phyloP scores from a whole-genome alignment of 2,888 invertebrate genomes.

The Acanthosepion esculentum region DNA sequence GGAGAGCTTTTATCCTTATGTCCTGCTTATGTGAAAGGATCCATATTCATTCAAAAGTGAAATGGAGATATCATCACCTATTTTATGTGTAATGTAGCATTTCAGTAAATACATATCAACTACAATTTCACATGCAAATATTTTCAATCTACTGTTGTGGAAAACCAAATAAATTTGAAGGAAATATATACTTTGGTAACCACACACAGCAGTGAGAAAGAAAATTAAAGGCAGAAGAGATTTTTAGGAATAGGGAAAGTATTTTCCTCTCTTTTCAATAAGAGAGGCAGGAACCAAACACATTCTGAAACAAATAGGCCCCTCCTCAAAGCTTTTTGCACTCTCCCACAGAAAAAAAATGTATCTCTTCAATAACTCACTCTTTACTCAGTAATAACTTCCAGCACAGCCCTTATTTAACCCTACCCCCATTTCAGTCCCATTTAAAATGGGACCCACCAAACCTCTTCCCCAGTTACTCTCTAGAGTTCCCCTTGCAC shows the following conservation, averaged over 20 bases:
- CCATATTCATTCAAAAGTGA: not conserved
- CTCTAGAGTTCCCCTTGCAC: not conserved
- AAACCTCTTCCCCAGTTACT: not conserved
- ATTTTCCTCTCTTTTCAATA: not conserved
- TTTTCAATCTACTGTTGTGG: not conserved
- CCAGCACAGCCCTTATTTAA: not conserved
- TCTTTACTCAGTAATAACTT: not conserved
- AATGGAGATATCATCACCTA: not conserved
- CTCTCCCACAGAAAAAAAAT: not conserved
- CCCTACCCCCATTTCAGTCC: not conserved
- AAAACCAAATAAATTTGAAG: not conserved
- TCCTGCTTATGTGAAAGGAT: too few species aligned
- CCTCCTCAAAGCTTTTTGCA: not conserved
- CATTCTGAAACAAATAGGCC: not conserved
- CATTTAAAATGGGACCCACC: not conserved
- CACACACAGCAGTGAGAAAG: not conserved
- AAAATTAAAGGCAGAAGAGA: not conserved
- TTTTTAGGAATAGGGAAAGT: not conserved
- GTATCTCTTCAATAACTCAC: not conserved
- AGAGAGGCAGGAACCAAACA: not conserved
- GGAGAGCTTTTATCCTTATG: too few species aligned
- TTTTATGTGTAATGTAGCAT: not conserved
- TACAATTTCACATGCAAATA: not conserved
- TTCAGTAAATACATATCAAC: not conserved
- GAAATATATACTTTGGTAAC: not conserved